A percentile compares a stretch with the other conserved stretches of the same genome.
Evolutionary conservation across 1,140 invertebrate species (phyloP).

Genomic region (Antheraea mylitta): DNA sequence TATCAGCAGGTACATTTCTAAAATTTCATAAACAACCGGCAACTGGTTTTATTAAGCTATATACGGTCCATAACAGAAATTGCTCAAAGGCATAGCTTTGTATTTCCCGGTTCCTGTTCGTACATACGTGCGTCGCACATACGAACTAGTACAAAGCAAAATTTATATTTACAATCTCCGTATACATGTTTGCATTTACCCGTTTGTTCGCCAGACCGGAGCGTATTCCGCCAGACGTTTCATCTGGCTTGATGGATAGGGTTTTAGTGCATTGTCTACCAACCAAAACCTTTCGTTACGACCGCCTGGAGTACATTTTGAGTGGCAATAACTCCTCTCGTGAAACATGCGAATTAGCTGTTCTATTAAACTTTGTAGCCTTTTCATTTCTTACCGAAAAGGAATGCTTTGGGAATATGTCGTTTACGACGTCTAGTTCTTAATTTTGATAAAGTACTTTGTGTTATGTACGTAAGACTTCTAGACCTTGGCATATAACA

Average conservation of each 20-base stretch:
- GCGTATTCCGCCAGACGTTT: slow-evolving; percentile 37
- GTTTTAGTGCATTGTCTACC: slow-evolving; percentile 47
- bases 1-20: no score
- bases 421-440: background rate
- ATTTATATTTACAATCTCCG: slow-evolving; percentile 38
- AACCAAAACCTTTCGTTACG: slow-evolving; percentile 28
- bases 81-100: background rate
- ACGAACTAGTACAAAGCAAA: slow-evolving; percentile 38
- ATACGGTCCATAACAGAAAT: background rate
- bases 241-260: slow-evolving; percentile 51
- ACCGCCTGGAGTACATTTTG: slow-evolving; percentile 16
- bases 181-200: slow-evolving; percentile 34
- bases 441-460: background rate
- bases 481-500: background rate
- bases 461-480: background rate
- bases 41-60: background rate
- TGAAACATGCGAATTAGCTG: slow-evolving; percentile 13
- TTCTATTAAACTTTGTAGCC: slow-evolving; percentile 5
- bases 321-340: slow-evolving; percentile 25
- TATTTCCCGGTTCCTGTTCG: slow-evolving; percentile 4
- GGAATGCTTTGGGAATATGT: background rate
- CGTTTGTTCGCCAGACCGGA: slow-evolving; percentile 7
- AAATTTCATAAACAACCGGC: background rate
- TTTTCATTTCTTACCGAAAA: background rate
- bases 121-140: background rate